phyloP scores from a whole-genome alignment of 2,888 invertebrate species.

The Baccha elongata region DNA sequence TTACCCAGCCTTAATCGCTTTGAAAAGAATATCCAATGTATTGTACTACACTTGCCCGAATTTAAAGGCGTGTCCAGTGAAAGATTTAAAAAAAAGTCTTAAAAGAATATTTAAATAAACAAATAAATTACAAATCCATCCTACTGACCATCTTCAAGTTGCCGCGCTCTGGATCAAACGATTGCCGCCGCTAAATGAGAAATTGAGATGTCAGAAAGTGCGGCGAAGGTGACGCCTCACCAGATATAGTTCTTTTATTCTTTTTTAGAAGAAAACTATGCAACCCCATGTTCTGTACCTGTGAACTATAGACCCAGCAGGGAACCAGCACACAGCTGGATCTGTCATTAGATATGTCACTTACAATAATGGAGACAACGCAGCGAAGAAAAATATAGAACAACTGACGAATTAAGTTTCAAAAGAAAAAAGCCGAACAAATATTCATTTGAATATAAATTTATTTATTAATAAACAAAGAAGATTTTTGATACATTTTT shows the following conservation, averaged over 20 bases:
- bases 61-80: slow-evolving; percentile 58
- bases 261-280: slow-evolving; percentile 42
- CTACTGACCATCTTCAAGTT: slow-evolving; percentile 19
- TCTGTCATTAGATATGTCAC: slow-evolving; percentile 80
- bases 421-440: slow-evolving; percentile 49
- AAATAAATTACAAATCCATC: slow-evolving; percentile 63
- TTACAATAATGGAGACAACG: slow-evolving; percentile 66
- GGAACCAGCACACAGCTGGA: slow-evolving; percentile 79
- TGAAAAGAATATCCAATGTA: slow-evolving; percentile 63
- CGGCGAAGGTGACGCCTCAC: slow-evolving; percentile 70
- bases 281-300: slow-evolving; percentile 50
- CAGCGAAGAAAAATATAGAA: slow-evolving; percentile 40
- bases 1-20: slow-evolving; percentile 79
- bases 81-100: slow-evolving; percentile 26
- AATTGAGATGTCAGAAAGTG: slow-evolving; percentile 70
- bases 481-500: slow-evolving; percentile 25
- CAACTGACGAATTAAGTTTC: slow-evolving; percentile 29
- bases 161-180: slow-evolving; percentile 56
- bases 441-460: slow-evolving; percentile 63
- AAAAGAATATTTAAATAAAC: slow-evolving; percentile 57
- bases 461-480: slow-evolving; percentile 51
- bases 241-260: slow-evolving; percentile 62
- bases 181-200: slow-evolving; percentile 67
- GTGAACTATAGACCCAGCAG: slow-evolving; percentile 50
- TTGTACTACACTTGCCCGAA: slow-evolving; percentile 60